A percentile compares a stretch with the other conserved stretches of the same genome.
Conservation (phyloP, 1,140 invertebrate species). For the Drosophila lowei region DNA sequence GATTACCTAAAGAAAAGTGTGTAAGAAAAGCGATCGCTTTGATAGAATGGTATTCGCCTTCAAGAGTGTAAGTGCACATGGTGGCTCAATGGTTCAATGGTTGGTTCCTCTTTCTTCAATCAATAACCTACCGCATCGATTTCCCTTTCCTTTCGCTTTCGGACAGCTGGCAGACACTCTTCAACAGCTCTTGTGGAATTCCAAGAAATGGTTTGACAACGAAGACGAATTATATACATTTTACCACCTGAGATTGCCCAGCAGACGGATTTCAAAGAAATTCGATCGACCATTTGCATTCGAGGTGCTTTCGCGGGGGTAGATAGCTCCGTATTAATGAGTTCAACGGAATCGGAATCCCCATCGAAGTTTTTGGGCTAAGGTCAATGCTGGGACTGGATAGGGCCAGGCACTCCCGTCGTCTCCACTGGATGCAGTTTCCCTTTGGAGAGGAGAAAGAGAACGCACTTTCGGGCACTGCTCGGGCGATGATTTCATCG, state of each 20-base stretch:
- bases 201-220: constrained; percentile 36
- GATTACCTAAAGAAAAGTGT: background rate
- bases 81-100: too few species aligned
- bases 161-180: too few species aligned
- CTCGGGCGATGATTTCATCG: constrained; percentile 59
- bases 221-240: constrained; percentile 17
- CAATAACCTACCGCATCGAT: constrained; percentile 22
- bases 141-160: background rate
- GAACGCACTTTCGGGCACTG: constrained; percentile 13
- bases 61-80: background rate
- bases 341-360: constrained; percentile 43
- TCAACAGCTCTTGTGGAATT: constrained; percentile 13
- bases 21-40: too few species aligned
- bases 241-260: constrained; percentile 34
- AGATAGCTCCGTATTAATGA: constrained; percentile 45
- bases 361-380: constrained; percentile 24
- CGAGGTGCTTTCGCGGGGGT: background rate
- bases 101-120: background rate
- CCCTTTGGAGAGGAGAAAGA: background rate
- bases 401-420: constrained; percentile 30
- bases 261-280: constrained; percentile 51
- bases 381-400: constrained; percentile 30
- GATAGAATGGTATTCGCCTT: too few species aligned
- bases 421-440: constrained; percentile 13
- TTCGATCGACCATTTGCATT: constrained; percentile 29